Percentiles rank a stretch among this genome's conserved stretches.
Conservation (phyloP, 2,888 invertebrate species). For the Pollenia amentaria region DNA sequence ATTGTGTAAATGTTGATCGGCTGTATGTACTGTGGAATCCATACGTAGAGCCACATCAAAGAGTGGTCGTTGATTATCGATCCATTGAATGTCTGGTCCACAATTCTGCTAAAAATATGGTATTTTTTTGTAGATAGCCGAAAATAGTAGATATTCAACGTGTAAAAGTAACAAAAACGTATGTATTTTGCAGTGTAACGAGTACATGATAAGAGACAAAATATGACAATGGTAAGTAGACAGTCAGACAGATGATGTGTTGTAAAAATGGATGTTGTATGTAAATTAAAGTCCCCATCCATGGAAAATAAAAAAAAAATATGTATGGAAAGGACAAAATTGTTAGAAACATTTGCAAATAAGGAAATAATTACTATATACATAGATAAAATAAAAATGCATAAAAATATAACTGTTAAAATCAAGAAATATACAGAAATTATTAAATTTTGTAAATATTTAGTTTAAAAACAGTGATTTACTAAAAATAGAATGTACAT, state of each 20-base stretch:
- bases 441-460: neutral
- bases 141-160: conserved; percentile 46
- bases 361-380: neutral
- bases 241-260: conserved; percentile 41
- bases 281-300: conserved; percentile 6
- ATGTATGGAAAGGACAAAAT: conserved; percentile 28
- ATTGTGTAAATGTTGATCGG: conserved; percentile 94
- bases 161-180: conserved; percentile 37
- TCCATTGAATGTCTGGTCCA: conserved; percentile 96
- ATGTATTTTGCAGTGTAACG: conserved; percentile 49
- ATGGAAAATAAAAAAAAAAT: conserved; percentile 36
- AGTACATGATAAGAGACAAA: conserved; percentile 8
- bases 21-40: conserved; percentile 95
- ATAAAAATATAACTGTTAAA: neutral
- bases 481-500: too few species aligned
- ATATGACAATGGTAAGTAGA: conserved; percentile 7
- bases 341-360: conserved; percentile 52
- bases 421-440: neutral
- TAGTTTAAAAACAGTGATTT: too few species aligned
- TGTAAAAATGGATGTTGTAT: conserved; percentile 13
- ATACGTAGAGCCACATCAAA: conserved; percentile 93
- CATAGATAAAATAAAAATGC: neutral
- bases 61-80: conserved; percentile 95
- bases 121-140: conserved; percentile 81
- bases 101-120: conserved; percentile 88